A percentile compares a stretch with the other conserved stretches of the same genome.
These are phyloP conservation scores for Drosophila albomicans DNA, from an alignment of 1,140 invertebrate species.

Conservation along the genomic window DNA sequence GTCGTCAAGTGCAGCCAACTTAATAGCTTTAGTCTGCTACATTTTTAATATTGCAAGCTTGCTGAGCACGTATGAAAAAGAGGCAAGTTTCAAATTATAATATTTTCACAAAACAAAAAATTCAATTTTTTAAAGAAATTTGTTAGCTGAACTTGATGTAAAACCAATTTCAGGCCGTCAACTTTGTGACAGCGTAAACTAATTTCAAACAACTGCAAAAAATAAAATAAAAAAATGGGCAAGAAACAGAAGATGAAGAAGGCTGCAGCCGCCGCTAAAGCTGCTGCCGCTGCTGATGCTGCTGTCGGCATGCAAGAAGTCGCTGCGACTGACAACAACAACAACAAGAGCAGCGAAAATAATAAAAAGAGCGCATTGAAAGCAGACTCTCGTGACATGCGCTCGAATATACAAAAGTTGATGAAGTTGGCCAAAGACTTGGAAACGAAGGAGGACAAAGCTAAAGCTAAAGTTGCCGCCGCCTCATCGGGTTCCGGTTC, in stretches of 20 bases:
- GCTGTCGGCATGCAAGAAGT: background rate
- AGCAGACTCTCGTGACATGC: background rate
- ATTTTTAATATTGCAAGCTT: too few relatives aligned
- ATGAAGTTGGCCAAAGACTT: constrained; percentile 32
- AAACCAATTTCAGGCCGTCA: constrained; percentile 25
- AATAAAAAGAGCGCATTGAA: background rate
- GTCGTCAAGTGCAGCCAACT: background rate
- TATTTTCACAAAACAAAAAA: background rate
- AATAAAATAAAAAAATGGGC: constrained; percentile 37
- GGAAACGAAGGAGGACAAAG: background rate
- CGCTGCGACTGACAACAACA: background rate
- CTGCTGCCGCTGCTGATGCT: background rate
- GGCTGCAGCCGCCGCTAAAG: constrained; percentile 26
- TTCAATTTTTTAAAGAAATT: constrained; percentile 8
- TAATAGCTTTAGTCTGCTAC: background rate
- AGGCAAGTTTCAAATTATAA: constrained; percentile 7
- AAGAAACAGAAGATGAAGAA: constrained; percentile 64
- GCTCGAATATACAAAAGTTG: constrained; percentile 30
- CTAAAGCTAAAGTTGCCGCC: background rate
- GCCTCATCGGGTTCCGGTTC: constrained; percentile 1
- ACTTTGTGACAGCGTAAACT: background rate
- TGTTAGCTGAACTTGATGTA: constrained; percentile 23
- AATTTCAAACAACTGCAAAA: background rate
- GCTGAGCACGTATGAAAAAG: background rate
- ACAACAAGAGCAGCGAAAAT: too few relatives aligned